Conservation (phyloP, 1,140 invertebrate species). For the Lordiphosa mommai region DNA sequence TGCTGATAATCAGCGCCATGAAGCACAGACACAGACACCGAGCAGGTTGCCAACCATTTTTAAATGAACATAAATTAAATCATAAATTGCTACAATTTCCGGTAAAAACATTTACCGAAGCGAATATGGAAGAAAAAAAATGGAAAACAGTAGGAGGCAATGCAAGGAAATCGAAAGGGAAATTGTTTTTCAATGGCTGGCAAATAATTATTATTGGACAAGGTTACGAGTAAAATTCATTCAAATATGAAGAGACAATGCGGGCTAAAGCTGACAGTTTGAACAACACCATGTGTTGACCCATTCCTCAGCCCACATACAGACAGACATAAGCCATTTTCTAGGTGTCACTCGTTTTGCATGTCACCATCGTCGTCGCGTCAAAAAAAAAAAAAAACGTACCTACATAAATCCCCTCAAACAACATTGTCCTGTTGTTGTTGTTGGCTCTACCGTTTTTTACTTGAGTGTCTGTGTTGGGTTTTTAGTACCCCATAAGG, state of each 20-base stretch:
- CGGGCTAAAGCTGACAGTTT: constrained; percentile 4
- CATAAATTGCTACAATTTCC: constrained; percentile 75
- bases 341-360: constrained; percentile 41
- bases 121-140: constrained; percentile 37
- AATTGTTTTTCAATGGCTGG: constrained; percentile 74
- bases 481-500: background rate
- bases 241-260: constrained; percentile 6
- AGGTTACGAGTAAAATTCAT: too few relatives aligned
- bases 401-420: constrained; percentile 30
- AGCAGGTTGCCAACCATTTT: constrained; percentile 37
- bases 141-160: constrained; percentile 3
- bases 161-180: constrained; percentile 69
- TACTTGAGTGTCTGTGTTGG: constrained; percentile 8
- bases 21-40: constrained; percentile 5
- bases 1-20: constrained; percentile 57
- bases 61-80: constrained; percentile 76
- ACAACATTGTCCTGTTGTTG: constrained; percentile 6
- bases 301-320: constrained; percentile 3
- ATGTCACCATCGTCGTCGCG: constrained; percentile 38
- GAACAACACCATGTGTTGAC: constrained; percentile 1
- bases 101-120: constrained; percentile 51
- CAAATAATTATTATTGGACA: constrained; percentile 72
- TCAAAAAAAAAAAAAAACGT: constrained; percentile 27
- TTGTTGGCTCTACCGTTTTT: constrained; percentile 11
- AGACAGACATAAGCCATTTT: background rate